Base-by-base conservation (phyloP, 1,140 invertebrate species). In the Mya arenaria region DNA sequence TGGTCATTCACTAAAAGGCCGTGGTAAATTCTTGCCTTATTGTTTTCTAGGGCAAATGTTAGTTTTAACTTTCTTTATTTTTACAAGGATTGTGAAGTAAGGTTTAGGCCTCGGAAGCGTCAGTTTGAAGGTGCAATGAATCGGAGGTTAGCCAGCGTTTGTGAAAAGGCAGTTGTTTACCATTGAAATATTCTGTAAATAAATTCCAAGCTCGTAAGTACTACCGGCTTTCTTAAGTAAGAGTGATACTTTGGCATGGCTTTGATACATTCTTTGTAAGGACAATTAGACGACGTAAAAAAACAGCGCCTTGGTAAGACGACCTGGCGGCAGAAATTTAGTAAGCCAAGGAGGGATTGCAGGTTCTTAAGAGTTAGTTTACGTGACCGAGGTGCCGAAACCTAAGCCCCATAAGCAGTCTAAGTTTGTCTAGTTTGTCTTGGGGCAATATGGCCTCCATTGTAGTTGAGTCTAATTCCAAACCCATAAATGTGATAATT, bases 291-390 rank as follows among this genome's bases (percentile, higher is more conserved):
- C 68, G 39, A 15, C 68, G 39, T 25, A 71, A 15, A n/a, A 69
- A 69, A 69, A n/a, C 65, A 41, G 5, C 65, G 8, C 4, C 65
- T 37, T 39, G 65, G 65, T 8, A 23, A 4, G 5, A 69, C 37
- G 4, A 69, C 65, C 25, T 69, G 32, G 34, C 65, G 44, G 37
- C 34, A 37, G 34, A 71, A 71, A 44, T 71, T 71, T 30, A 71
- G 28, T 17, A 13, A 34, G 30, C 68, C 68, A 17, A 71, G 30
- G 44, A 71, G 23, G 30, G 68, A 71, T 55, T 71, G 68, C 6
- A 71, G 23, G 3, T 48, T 28, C 32, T 52, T 48, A 17, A 71
- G 68, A 4, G 71, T 58, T n/a, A 77, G n/a, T 28, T 71, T 71
- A 15, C 32, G 37, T 4, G 5, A 15, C 4, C 52, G 4, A 4